Conservation (phyloP, 2,797 vertebrate genomes). For the Oryzias dopingdopingensis region DNA sequence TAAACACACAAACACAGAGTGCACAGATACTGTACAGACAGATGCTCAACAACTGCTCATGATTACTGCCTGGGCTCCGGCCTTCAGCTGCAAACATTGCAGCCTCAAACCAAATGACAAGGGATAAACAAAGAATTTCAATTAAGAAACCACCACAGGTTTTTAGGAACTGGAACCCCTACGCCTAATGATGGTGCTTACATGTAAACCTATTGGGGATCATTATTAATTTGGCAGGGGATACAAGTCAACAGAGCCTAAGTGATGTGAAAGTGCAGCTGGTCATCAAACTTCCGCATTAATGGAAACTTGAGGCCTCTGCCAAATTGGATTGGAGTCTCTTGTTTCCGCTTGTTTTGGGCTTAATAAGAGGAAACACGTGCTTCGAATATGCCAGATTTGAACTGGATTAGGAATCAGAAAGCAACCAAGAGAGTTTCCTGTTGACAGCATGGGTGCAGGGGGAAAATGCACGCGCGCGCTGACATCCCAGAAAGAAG, state of each 20-base stretch:
- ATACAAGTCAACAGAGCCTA: slow-evolving; percentile 48
- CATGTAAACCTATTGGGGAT: slow-evolving; percentile 8
- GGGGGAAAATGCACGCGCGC: slow-evolving; percentile 13
- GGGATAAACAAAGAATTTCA: slow-evolving; percentile 12
- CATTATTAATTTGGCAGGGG: slow-evolving; percentile 35
- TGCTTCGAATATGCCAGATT: slow-evolving; percentile 66
- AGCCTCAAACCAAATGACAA: slow-evolving; percentile 21
- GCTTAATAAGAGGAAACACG: slow-evolving; percentile 77
- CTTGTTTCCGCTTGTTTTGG: slow-evolving; percentile 62
- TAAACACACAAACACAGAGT: slow-evolving; percentile 63
- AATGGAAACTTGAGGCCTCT: slow-evolving; percentile 71
- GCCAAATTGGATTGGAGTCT: slow-evolving; percentile 67
- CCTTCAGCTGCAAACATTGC: slow-evolving; percentile 31
- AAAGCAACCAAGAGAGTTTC: slow-evolving; percentile 48
- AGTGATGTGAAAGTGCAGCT: slow-evolving; percentile 65
- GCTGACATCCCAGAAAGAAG: slow-evolving; percentile 50
- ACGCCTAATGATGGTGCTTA: neutral
- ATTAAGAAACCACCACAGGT: too few species aligned
- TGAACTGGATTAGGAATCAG: slow-evolving; percentile 47
- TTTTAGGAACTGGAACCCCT: too few species aligned
- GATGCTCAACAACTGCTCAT: slow-evolving; percentile 47
- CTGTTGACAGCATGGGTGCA: slow-evolving; percentile 35
- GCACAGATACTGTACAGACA: slow-evolving; percentile 50
- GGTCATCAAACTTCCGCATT: slow-evolving; percentile 74
- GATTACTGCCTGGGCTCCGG: slow-evolving; percentile 54